These are phyloP conservation scores for Falco punctatus DNA, from an alignment of 2,113 vertebrate species.

Conservation along the genomic window DNA sequence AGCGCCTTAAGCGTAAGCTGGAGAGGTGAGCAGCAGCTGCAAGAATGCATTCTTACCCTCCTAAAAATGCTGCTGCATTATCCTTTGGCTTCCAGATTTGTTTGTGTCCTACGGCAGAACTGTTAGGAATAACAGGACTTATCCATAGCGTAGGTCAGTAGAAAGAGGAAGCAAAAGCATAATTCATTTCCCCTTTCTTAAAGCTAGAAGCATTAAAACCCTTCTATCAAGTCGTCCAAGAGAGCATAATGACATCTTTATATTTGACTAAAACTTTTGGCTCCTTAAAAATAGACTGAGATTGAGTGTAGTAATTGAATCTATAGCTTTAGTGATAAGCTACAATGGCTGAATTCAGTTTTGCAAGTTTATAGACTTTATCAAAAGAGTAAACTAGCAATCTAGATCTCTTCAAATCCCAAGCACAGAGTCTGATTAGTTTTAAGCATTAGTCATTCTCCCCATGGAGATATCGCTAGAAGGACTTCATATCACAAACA, in stretches of 20 bases:
- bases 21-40: neutral
- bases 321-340: neutral
- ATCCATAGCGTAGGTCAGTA: neutral
- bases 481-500: slow-evolving; percentile 50
- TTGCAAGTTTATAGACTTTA: neutral
- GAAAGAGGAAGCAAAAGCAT: neutral
- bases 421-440: neutral
- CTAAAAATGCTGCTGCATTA: neutral
- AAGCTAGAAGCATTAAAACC: slow-evolving; percentile 11
- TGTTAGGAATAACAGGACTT: neutral
- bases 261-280: neutral
- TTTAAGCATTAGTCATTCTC: slow-evolving; percentile 8
- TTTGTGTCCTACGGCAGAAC: neutral
- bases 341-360: neutral
- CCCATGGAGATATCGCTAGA: neutral
- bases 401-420: slow-evolving; percentile 63
- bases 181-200: neutral
- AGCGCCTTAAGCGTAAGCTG: neutral
- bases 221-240: neutral
- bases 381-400: slow-evolving; percentile 69
- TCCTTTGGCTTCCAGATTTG: neutral
- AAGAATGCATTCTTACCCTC: neutral
- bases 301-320: neutral
- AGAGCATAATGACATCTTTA: neutral
- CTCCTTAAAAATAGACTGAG: neutral